Evolutionary conservation across 2,888 invertebrate genomes (phyloP).

Genomic region (Abrostola tripartita): DNA sequence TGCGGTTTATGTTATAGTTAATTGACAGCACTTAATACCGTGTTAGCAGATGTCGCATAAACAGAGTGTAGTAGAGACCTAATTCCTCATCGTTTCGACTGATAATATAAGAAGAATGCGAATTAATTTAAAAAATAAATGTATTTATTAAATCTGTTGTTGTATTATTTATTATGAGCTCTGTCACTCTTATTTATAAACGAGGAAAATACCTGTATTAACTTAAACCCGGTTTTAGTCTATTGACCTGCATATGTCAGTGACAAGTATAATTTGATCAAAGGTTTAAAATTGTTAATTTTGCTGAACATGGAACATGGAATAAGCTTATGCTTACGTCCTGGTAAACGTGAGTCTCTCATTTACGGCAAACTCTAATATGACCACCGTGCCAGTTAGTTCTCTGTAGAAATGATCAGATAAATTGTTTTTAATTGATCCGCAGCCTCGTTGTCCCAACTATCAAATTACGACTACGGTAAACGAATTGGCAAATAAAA

Average conservation of each 20-base stretch:
- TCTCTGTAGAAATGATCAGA: slow-evolving; percentile 35
- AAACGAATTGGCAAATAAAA: slow-evolving; percentile 19
- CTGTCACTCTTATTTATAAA: too few species aligned
- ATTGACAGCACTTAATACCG: neutral
- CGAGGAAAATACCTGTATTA: too few species aligned
- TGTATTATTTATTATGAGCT: too few species aligned
- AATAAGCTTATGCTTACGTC: too few species aligned
- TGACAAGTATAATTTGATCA: too few species aligned
- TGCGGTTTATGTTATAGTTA: neutral
- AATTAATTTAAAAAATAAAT: slow-evolving; percentile 1
- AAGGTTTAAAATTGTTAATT: too few species aligned
- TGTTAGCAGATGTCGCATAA: neutral
- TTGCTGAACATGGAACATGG: too few species aligned
- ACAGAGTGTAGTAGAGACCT: neutral
- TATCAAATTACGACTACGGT: slow-evolving; percentile 33
- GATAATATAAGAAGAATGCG: slow-evolving; percentile 3
- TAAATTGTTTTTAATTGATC: slow-evolving; percentile 44
- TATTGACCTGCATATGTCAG: too few species aligned
- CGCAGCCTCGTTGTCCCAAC: slow-evolving; percentile 33
- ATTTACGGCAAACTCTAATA: neutral
- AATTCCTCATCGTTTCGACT: neutral
- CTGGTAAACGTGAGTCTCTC: too few species aligned
- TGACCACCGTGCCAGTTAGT: neutral
- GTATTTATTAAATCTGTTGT: slow-evolving; percentile 6
- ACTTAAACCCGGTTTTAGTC: too few species aligned